Evolutionary conservation across 2,888 invertebrate genomes (phyloP).

Genomic region (Masnerella sp.): DNA sequence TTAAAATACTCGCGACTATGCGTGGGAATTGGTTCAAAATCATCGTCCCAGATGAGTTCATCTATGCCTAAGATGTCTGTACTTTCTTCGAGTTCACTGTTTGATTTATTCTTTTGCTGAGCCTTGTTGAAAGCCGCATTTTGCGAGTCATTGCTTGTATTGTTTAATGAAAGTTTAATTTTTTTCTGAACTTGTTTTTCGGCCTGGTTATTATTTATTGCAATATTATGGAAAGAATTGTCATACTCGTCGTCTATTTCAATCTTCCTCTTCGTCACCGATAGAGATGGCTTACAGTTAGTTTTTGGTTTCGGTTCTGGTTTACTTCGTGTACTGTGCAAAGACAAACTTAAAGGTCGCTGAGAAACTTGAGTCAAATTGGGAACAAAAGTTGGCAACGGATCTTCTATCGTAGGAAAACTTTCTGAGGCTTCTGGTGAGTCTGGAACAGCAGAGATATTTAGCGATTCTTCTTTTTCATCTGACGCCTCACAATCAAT

Average conservation of each 20-base stretch:
- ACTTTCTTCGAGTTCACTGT: background rate
- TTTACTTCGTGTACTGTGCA: background rate
- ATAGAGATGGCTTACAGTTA: background rate
- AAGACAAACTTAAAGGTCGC: background rate
- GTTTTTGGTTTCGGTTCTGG: background rate
- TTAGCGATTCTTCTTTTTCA: conserved; percentile 3
- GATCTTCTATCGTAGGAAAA: background rate
- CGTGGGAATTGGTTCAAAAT: background rate
- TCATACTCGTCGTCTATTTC: conserved; percentile 28
- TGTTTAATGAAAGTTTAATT: conserved; percentile 15
- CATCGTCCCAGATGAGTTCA: too few relatives aligned
- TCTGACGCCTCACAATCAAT: conserved; percentile 19
- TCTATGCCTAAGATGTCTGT: too few relatives aligned
- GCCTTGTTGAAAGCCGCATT: background rate
- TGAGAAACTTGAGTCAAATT: background rate
- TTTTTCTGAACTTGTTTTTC: background rate
- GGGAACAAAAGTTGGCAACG: background rate
- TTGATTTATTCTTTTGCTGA: background rate
- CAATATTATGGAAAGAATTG: background rate
- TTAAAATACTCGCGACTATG: background rate
- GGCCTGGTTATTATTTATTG: background rate
- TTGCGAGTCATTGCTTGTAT: background rate
- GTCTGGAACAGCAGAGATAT: conserved; percentile 5
- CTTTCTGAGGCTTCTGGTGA: background rate
- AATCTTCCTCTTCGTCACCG: background rate